Percentiles rank a stretch among this genome's conserved stretches.
Evolutionary conservation across 2,888 invertebrate genomes (phyloP).

Genomic region (Aethes cnicana): DNA sequence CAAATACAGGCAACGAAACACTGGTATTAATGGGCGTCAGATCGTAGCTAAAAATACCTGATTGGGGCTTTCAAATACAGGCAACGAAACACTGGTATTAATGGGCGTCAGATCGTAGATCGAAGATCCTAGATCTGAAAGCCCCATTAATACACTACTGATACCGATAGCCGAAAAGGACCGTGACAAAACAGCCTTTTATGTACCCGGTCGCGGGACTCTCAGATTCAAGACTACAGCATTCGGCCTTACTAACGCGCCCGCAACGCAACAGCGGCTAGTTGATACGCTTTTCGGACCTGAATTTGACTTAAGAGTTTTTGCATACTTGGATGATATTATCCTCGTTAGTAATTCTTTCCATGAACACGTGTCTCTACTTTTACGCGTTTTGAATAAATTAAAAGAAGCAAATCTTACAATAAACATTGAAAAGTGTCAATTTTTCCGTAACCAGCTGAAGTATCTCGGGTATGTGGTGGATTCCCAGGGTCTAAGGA

Average conservation of each 20-base stretch:
- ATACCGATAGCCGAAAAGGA: neutral
- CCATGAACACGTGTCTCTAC: conserved; percentile 36
- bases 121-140: too few relatives aligned
- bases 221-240: neutral
- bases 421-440: conserved; percentile 33
- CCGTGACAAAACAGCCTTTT: neutral
- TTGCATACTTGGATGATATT: conserved; percentile 37
- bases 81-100: too few relatives aligned
- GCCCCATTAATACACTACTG: too few relatives aligned
- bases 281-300: conserved; percentile 36
- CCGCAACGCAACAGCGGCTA: conserved; percentile 40
- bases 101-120: too few relatives aligned
- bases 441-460: conserved; percentile 33
- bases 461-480: conserved; percentile 18
- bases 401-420: conserved; percentile 35
- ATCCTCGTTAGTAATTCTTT: conserved; percentile 34
- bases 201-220: neutral
- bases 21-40: too few relatives aligned
- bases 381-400: conserved; percentile 33
- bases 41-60: too few relatives aligned
- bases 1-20: too few relatives aligned
- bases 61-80: too few relatives aligned
- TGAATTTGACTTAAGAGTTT: conserved; percentile 36
- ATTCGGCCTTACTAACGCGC: conserved; percentile 36
- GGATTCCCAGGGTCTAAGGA: too few relatives aligned